Base-by-base conservation (phyloP, 2,113 vertebrate genomes). In the Thunnus maccoyii region DNA sequence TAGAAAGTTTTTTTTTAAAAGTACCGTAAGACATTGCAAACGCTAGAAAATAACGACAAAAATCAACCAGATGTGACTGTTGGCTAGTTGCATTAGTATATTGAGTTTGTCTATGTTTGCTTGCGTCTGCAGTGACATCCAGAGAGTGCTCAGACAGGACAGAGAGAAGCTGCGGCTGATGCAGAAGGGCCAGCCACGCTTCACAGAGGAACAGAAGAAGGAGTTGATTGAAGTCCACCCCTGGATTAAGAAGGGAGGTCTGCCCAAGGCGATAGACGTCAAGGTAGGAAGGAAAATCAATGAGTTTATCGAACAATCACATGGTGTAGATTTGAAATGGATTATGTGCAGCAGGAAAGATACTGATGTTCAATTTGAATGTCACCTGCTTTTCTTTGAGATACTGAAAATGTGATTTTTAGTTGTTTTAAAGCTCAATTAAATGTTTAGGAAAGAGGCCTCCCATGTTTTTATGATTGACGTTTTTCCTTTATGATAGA, bases 141-240 rank as follows among this genome's bases (percentile, higher is more conserved):
- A 94, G 76, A 84, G 80, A 0, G 97, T 99, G 73, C 91, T 99
- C 80, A 93, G 91, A 86, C 95, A 97, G 72, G 98, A 99, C 93
- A 87, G 93, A 54, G 94, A 96, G 85, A 98, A 95, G 90, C 90
- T 99, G 87, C 93, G 89, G 82, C 90, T 89, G 70, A 93, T 99
- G 95, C 97, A 96, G 89, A 96, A 94, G 76, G 85, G 84, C 66
- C 98, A 99, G 93, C 97, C 98, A 3, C 88, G 86, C 68, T 98
- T 99, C 85, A 96, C 96, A 0, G 96, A 97, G 16, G 93, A 94
- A 18, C 97, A 99, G 94, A 96, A 93, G 90, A 96, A 84, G 86
- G 98, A 99, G 87, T 94, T 99, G 78, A 88, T 91, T 10, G 96
- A 96, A 22, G 96, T 97, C 46, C 97, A 99, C 87, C 94, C 97